Evolutionary conservation across 2,888 invertebrate genomes (phyloP).

Genomic region (Chironomus riparius): DNA sequence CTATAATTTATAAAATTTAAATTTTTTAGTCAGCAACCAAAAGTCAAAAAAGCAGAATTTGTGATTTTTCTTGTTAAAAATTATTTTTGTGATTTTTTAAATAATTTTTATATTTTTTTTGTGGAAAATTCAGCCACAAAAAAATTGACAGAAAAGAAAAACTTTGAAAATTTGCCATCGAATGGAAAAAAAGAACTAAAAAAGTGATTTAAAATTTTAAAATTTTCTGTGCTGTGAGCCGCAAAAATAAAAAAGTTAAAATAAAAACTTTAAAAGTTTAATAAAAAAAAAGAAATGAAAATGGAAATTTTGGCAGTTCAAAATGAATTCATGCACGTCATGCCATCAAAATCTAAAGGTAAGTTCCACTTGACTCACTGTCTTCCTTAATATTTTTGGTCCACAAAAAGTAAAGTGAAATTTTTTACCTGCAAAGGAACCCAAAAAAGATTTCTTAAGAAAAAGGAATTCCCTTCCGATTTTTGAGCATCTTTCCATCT

Average conservation of each 20-base stretch:
- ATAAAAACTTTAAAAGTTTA: not conserved
- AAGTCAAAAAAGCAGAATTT: not conserved
- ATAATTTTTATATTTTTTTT: too few relatives aligned
- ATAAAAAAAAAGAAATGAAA: slow-evolving; percentile 42
- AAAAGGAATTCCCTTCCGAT: not conserved
- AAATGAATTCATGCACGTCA: slow-evolving; percentile 60
- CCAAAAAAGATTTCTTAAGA: not conserved
- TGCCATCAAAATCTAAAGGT: slow-evolving; percentile 58
- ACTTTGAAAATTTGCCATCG: not conserved
- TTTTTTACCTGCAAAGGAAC: not conserved
- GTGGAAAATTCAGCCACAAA: not conserved
- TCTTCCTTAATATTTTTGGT: slow-evolving; percentile 21
- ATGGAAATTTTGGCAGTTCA: slow-evolving; percentile 75
- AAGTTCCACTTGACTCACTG: slow-evolving; percentile 36
- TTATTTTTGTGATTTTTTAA: not conserved
- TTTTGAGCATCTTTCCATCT: too few relatives aligned
- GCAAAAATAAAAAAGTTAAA: not conserved
- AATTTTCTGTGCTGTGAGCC: not conserved
- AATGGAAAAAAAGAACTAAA: not conserved
- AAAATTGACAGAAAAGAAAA: not conserved
- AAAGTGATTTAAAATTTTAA: not conserved
- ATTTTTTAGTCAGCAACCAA: not conserved
- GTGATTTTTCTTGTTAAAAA: not conserved
- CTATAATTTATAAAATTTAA: not conserved
- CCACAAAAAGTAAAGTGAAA: not conserved